Conservation (phyloP, 2,888 invertebrate genomes). For the Xylota sylvarum region DNA sequence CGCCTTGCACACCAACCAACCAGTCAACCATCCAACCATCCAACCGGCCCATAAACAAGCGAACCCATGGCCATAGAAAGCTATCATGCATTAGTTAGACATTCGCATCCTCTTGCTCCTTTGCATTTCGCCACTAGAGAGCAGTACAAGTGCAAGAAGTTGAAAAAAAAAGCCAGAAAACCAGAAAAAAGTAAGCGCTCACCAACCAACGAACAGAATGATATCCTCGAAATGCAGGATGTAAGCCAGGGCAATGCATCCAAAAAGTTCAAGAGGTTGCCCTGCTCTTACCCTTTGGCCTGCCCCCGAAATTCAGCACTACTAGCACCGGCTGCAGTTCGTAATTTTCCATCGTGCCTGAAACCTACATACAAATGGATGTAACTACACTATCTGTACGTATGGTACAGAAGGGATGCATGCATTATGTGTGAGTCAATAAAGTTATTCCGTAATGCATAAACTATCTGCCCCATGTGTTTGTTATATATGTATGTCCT, state of each 20-base stretch:
- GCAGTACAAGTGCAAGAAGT: conserved; percentile 7
- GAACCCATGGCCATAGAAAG: conserved; percentile 50
- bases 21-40: conserved; percentile 13
- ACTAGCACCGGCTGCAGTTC: conserved; percentile 37
- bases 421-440: conserved; percentile 74
- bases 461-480: conserved; percentile 68
- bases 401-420: conserved; percentile 52
- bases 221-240: conserved; percentile 65
- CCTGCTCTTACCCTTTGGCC: conserved; percentile 61
- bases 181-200: conserved; percentile 22
- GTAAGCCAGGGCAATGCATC: conserved; percentile 70
- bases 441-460: conserved; percentile 73
- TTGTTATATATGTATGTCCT: conserved; percentile 49
- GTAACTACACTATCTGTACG: conserved; percentile 35
- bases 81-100: conserved; percentile 54
- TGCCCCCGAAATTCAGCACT: conserved; percentile 57
- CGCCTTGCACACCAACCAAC: background rate
- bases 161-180: conserved; percentile 9
- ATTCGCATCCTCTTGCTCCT: conserved; percentile 33
- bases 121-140: conserved; percentile 41
- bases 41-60: conserved; percentile 42
- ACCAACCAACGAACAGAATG: conserved; percentile 50
- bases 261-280: conserved; percentile 70
- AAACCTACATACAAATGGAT: conserved; percentile 49
- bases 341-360: conserved; percentile 51